Base-by-base conservation (phyloP, 2,113 vertebrate species). In the Pao palembangensis region DNA sequence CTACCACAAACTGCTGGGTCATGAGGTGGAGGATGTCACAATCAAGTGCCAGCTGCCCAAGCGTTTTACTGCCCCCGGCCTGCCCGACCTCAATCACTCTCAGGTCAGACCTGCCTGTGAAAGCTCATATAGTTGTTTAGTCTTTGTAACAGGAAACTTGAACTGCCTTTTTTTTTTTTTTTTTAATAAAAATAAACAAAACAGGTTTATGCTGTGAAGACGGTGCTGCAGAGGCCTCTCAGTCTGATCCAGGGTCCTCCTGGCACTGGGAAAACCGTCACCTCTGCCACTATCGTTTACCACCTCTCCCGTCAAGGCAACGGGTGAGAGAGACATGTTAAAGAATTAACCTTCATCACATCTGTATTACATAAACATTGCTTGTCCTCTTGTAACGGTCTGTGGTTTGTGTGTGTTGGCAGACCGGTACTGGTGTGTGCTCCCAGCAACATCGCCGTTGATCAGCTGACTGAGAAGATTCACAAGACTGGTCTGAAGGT, bases 11-110 rank as follows among this genome's bases (percentile, higher is more conserved):
- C 89, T 99, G 58, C 82, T 99, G 25, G 97, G 97, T 44, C 97
- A 99, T 0, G 97, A 98, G 85, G 97, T 98, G 16, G 97, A 99
- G 61, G 97, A 99, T 17, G 97, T 98, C n/a, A 94, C 98, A 71
- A 96, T 99, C 79, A 99, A 99, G 88, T 99, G 97, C 85, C 96
- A 98, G 89, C 89, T 99, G 71, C 97, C 96, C 20, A 99, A 99
- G 72, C 96, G 97, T 59, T 99, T 99, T 85, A 98, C 97, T 15
- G 97, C 96, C 3, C 95, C 94, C 74, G 97, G 97, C 4, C 93
- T 99, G 13, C 97, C 97, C 0, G 97, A 99, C 88, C 97, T 99
- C 83, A 99, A 99, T 85, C 96, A 99, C 83, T 98, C 97, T 51
- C 97, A 98, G 95, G 96, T 98, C 69, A 67, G 71, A 48, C 19